These are phyloP conservation scores for Ciconia nigra DNA, from an alignment of 2,797 vertebrate genomes.

Conservation along the genomic window DNA sequence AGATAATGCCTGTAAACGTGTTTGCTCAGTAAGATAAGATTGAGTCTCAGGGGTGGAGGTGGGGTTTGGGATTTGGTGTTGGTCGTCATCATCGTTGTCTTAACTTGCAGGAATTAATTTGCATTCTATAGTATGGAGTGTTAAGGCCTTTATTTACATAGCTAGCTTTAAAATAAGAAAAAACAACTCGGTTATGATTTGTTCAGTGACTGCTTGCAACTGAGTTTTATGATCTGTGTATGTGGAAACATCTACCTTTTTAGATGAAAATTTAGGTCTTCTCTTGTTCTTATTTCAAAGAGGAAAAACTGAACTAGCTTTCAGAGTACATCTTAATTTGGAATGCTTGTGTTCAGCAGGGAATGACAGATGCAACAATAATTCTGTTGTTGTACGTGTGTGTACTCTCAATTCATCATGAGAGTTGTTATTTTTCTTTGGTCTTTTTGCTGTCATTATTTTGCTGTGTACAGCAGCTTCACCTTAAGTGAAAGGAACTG, in stretches of 20 bases:
- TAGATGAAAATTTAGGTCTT: neutral
- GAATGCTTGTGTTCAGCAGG: neutral
- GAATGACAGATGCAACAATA: neutral
- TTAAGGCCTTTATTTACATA: neutral
- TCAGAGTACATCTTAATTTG: neutral
- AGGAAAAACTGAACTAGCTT: neutral
- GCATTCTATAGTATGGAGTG: neutral
- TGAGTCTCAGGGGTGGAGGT: neutral
- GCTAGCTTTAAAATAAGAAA: neutral
- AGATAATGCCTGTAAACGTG: neutral
- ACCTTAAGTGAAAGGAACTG: neutral
- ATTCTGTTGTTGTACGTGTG: neutral
- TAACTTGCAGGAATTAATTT: neutral
- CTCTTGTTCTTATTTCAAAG: neutral
- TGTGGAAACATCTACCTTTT: neutral
- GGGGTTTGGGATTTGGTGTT: neutral
- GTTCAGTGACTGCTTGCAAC: neutral
- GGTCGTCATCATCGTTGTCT: no score
- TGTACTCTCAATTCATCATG: neutral
- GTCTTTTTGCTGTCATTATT: neutral
- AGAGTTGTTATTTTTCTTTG: neutral
- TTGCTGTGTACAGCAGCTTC: neutral
- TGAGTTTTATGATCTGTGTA: neutral
- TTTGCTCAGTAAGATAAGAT: neutral
- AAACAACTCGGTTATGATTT: neutral